phyloP scores from a whole-genome alignment of 2,888 invertebrate genomes.

The Rotaria socialis region DNA sequence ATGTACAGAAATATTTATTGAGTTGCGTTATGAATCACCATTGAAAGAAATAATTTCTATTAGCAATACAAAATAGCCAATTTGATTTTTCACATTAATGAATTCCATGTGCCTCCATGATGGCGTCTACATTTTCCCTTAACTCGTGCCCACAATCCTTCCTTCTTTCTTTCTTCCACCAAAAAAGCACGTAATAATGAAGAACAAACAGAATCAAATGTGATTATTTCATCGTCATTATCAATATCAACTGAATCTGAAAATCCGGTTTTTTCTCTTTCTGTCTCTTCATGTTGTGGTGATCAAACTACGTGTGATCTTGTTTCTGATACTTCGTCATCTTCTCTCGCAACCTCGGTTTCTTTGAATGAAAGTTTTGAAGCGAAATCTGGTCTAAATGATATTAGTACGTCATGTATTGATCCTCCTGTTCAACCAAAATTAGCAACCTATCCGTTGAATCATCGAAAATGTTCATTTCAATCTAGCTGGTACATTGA shows the following conservation, averaged over 20 bases:
- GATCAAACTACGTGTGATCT: neutral
- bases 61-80: too few relatives aligned
- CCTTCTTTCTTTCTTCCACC: neutral
- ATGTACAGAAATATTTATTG: too few relatives aligned
- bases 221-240: neutral
- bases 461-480: neutral
- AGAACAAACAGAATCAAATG: neutral
- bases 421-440: neutral
- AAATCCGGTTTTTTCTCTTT: neutral
- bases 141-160: too few relatives aligned
- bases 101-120: too few relatives aligned
- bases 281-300: neutral
- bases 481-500: too few relatives aligned
- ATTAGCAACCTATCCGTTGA: neutral
- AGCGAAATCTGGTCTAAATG: neutral
- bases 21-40: too few relatives aligned
- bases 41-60: too few relatives aligned
- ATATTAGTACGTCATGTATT: neutral
- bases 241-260: neutral
- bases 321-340: neutral
- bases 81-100: too few relatives aligned
- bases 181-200: neutral
- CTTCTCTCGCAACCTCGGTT: neutral
- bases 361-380: neutral
- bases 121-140: too few relatives aligned